Evolutionary conservation across 1,140 invertebrate genomes (phyloP).

Genomic region (Caenorhabditis remanei): DNA sequence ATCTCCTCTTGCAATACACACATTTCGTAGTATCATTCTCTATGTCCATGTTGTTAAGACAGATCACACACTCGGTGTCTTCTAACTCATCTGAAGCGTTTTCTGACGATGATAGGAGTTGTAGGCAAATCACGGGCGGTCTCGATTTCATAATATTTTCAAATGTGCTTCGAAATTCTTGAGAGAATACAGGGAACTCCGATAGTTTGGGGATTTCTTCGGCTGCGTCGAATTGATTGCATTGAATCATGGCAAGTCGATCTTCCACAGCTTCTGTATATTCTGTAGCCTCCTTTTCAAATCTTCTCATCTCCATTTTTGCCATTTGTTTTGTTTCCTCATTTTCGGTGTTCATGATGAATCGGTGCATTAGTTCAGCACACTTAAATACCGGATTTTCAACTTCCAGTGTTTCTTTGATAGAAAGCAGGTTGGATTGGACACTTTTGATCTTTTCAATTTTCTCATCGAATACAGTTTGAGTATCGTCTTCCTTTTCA

Average conservation of each 20-base stretch:
- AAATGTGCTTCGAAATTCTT: not conserved
- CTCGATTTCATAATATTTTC: not conserved
- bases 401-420: not conserved
- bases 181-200: not conserved
- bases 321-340: not conserved
- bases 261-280: not conserved
- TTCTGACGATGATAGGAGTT: not conserved
- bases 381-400: not conserved
- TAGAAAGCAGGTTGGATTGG: not conserved
- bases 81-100: not conserved
- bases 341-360: not conserved
- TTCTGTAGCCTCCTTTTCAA: not conserved
- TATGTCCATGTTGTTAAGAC: not conserved
- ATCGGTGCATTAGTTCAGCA: not conserved
- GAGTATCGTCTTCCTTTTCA: not conserved
- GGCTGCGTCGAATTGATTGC: not conserved
- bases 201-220: not conserved
- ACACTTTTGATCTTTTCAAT: no score
- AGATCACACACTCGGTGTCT: not conserved
- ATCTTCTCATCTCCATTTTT: not conserved
- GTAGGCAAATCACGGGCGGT: not conserved
- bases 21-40: not conserved
- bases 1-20: not conserved
- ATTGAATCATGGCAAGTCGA: not conserved
- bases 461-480: no score